Evolutionary conservation across 2,888 invertebrate genomes (phyloP).

Genomic region (Leptopilina drosophilae): DNA sequence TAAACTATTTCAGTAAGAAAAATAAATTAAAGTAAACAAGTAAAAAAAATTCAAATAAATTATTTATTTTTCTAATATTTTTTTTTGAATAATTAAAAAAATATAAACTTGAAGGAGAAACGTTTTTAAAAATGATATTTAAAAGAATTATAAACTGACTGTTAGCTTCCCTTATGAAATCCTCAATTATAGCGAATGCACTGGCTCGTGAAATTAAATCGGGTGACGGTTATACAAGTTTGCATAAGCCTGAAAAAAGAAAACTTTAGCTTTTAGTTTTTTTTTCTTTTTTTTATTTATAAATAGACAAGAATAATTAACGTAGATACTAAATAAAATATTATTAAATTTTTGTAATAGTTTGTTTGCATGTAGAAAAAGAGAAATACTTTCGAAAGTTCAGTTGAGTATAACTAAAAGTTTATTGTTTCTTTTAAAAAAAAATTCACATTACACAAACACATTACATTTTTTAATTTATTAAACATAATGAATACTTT

Average conservation of each 20-base stretch:
- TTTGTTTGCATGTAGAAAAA: background rate
- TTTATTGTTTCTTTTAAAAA: too few species aligned
- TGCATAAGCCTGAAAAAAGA: conserved; percentile 15
- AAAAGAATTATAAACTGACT: conserved; percentile 8
- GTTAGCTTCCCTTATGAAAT: background rate
- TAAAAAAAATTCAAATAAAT: too few species aligned
- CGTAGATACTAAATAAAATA: background rate
- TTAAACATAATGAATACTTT: too few species aligned
- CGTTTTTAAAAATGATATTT: background rate
- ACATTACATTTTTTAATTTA: too few species aligned
- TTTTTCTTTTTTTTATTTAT: background rate
- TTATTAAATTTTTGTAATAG: background rate
- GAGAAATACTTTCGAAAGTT: background rate
- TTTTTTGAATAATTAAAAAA: background rate
- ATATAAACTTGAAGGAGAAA: too few species aligned
- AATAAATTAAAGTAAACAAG: too few species aligned
- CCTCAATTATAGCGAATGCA: conserved; percentile 12
- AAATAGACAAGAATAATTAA: background rate
- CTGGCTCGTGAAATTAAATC: conserved; percentile 37
- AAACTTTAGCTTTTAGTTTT: background rate
- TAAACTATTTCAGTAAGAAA: too few species aligned
- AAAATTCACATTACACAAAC: too few species aligned
- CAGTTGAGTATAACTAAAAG: too few species aligned
- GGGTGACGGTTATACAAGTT: conserved; percentile 21
- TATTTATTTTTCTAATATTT: too few species aligned